phyloP scores from a whole-genome alignment of 2,113 vertebrate species.

The Lepisosteus oculatus region DNA sequence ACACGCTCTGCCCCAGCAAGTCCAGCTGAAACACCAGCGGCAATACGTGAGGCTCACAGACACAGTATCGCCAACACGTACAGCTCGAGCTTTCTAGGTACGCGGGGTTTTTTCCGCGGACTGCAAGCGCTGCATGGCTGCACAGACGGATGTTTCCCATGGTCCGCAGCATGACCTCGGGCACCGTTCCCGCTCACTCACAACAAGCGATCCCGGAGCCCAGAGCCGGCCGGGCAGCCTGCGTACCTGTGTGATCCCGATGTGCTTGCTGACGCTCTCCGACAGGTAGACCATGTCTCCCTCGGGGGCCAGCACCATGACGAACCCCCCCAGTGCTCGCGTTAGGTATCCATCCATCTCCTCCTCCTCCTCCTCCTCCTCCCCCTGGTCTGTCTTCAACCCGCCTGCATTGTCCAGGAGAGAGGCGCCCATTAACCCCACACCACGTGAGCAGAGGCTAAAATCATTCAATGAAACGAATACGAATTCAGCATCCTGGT shows the following conservation, averaged over 20 bases:
- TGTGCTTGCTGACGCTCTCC: slow-evolving; percentile 78
- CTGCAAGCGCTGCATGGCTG: too few species aligned
- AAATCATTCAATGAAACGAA: background rate
- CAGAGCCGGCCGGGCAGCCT: background rate
- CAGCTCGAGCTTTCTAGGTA: background rate
- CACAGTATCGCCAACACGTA: background rate
- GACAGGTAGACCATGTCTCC: slow-evolving; percentile 86
- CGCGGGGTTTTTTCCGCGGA: too few species aligned
- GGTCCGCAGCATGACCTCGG: too few species aligned
- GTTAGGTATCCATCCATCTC: slow-evolving; percentile 71
- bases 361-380: slow-evolving; percentile 46
- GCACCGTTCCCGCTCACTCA: background rate
- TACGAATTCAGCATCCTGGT: background rate
- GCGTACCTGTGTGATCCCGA: slow-evolving; percentile 80
- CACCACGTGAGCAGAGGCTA: background rate
- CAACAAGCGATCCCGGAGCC: background rate
- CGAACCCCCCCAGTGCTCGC: slow-evolving; percentile 76
- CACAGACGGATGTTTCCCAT: too few species aligned
- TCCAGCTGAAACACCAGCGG: slow-evolving; percentile 64
- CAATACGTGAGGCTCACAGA: background rate
- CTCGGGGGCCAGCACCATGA: slow-evolving; percentile 78
- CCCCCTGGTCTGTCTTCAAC: background rate
- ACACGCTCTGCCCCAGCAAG: slow-evolving; percentile 79
- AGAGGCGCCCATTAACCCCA: too few species aligned
- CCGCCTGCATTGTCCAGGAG: background rate